phyloP scores from a whole-genome alignment of 1,140 invertebrate species.

The Cydia amplana region DNA sequence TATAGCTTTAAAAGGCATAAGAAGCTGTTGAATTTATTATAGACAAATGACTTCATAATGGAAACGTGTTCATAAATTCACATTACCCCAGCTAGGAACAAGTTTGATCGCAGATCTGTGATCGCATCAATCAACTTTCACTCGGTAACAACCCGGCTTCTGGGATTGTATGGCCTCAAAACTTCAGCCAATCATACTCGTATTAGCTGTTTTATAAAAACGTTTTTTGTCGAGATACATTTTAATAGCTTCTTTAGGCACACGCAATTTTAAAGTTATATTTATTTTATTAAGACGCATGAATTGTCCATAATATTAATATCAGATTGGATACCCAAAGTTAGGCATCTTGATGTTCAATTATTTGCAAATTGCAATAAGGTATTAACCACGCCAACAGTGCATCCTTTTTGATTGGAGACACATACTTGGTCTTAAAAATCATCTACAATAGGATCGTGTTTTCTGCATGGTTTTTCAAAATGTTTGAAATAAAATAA shows the following conservation, averaged over 20 bases:
- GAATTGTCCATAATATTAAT: too few relatives aligned
- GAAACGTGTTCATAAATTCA: not conserved
- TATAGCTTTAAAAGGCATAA: not conserved
- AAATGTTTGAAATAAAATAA: too few relatives aligned
- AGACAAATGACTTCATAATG: not conserved
- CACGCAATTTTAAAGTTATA: not conserved
- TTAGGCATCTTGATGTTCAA: too few relatives aligned
- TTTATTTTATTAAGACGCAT: too few relatives aligned
- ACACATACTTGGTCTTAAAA: too few relatives aligned
- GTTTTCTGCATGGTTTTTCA: too few relatives aligned
- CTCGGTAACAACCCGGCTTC: constrained; percentile 41
- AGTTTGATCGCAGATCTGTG: constrained; percentile 26
- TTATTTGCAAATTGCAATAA: too few relatives aligned
- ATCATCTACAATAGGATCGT: too few relatives aligned
- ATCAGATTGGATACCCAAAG: too few relatives aligned
- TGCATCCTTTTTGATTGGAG: too few relatives aligned
- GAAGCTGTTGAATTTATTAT: not conserved
- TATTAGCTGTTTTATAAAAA: not conserved
- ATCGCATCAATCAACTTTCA: constrained; percentile 51
- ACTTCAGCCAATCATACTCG: constrained; percentile 28
- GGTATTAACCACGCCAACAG: too few relatives aligned
- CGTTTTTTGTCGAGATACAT: not conserved
- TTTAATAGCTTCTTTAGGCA: not conserved
- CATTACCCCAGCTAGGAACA: constrained; percentile 14
- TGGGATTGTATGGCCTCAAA: constrained; percentile 43